phyloP scores from a whole-genome alignment of 37 sponge, comb jelly and placozoan genomes.

The Aplysina aerophoba region DNA sequence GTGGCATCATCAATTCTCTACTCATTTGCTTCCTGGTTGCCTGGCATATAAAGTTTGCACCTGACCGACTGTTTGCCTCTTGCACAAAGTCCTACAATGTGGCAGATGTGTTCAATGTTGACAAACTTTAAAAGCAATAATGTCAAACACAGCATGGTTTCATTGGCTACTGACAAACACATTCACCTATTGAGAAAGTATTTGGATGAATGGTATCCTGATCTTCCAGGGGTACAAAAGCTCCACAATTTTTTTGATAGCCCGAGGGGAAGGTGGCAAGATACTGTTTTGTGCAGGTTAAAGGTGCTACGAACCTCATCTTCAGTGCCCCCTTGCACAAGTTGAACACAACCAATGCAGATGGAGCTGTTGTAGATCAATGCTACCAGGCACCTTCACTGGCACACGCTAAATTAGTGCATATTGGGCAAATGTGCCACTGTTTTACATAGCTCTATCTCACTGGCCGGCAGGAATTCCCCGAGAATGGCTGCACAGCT shows the following conservation, averaged over 20 bases:
- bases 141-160: not conserved
- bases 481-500: too few species aligned
- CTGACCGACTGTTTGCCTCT: conserved; percentile 50
- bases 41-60: conserved; percentile 62
- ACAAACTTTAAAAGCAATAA: not conserved
- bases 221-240: conserved; percentile 35
- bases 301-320: too few species aligned
- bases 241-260: conserved; percentile 49
- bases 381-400: too few species aligned
- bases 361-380: too few species aligned
- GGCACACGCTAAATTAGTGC: too few species aligned
- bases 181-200: conserved; percentile 31
- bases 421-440: too few species aligned
- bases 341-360: too few species aligned
- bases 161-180: not conserved
- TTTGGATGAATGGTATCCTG: conserved; percentile 12
- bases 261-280: too few species aligned
- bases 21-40: conserved; percentile 47
- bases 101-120: conserved; percentile 46
- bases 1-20: not conserved
- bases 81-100: conserved; percentile 16
- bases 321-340: too few species aligned
- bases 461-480: too few species aligned
- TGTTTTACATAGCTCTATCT: too few species aligned
- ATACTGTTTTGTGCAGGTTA: too few species aligned